Percentiles rank a stretch among this genome's conserved stretches.
Conservation (phyloP, 92 coral and sea anemone species). For the Paragorgia papillata region DNA sequence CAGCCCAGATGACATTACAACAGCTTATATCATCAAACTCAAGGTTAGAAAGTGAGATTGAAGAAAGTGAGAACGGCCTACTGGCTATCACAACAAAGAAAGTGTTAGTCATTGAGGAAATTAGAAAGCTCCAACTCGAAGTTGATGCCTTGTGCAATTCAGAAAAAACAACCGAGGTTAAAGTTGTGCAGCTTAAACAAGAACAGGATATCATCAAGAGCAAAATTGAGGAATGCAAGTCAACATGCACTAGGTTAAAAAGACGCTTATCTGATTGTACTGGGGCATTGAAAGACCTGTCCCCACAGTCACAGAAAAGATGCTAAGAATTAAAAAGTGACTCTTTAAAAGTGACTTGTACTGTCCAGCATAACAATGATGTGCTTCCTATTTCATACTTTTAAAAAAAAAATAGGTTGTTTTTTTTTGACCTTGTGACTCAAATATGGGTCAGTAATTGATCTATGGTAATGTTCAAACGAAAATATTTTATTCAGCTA, state of each 20-base stretch:
- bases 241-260: slow-evolving; percentile 31
- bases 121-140: slow-evolving; percentile 3
- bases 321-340: not conserved
- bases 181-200: not conserved
- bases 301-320: slow-evolving; percentile 27
- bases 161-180: slow-evolving; percentile 2
- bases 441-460: no score
- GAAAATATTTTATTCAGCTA: no score
- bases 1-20: slow-evolving; percentile 19
- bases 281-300: slow-evolving; percentile 28
- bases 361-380: no score
- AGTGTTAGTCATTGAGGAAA: not conserved
- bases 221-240: slow-evolving; percentile 28
- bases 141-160: not conserved
- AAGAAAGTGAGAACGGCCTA: not conserved
- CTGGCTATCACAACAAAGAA: not conserved
- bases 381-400: no score
- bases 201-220: not conserved
- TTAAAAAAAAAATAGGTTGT: no score
- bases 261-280: slow-evolving; percentile 42
- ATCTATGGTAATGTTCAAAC: no score
- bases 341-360: no score
- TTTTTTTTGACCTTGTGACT: no score
- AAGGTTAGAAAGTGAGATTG: slow-evolving; percentile 29
- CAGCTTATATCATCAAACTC: not conserved